phyloP scores from a whole-genome alignment of 35 echinoderm and acorn worm species.

The Ptychodera flava region DNA sequence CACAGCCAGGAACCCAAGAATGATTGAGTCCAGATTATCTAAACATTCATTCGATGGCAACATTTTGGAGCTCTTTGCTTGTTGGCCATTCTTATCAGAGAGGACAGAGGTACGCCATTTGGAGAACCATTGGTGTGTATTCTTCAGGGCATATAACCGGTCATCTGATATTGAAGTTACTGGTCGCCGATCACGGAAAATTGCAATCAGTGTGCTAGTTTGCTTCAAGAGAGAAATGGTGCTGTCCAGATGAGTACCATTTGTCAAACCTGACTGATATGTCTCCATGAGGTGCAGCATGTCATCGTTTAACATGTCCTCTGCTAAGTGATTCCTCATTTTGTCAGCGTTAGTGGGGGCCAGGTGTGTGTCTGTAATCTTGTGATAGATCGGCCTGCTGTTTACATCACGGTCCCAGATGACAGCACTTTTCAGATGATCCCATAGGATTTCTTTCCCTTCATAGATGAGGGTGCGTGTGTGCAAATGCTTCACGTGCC shows the following conservation, averaged over 20 bases:
- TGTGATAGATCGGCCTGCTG: conserved; percentile 11
- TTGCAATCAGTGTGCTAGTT: neutral
- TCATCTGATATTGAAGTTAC: neutral
- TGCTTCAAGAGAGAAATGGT: neutral
- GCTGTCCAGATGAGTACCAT: conserved; percentile 7
- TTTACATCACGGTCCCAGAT: neutral
- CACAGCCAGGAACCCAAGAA: neutral
- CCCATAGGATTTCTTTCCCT: neutral
- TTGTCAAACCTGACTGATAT: neutral
- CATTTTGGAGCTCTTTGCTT: too few species aligned
- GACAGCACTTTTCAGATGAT: neutral
- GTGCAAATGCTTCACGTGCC: neutral
- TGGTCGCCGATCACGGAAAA: conserved; percentile 2
- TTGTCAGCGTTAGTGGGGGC: neutral
- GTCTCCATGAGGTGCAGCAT: neutral
- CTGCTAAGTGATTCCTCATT: conserved; percentile 21
- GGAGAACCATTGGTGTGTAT: too few species aligned
- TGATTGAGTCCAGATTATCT: neutral
- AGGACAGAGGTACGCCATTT: too few species aligned
- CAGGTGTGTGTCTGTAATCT: conserved; percentile 8
- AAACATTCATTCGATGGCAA: too few species aligned
- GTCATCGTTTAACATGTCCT: conserved; percentile 18
- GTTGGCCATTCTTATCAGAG: too few species aligned
- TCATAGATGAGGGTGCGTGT: neutral
- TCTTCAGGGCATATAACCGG: too few species aligned